phyloP scores from a whole-genome alignment of 2,797 vertebrate genomes.

The Notolabrus celidotus region DNA sequence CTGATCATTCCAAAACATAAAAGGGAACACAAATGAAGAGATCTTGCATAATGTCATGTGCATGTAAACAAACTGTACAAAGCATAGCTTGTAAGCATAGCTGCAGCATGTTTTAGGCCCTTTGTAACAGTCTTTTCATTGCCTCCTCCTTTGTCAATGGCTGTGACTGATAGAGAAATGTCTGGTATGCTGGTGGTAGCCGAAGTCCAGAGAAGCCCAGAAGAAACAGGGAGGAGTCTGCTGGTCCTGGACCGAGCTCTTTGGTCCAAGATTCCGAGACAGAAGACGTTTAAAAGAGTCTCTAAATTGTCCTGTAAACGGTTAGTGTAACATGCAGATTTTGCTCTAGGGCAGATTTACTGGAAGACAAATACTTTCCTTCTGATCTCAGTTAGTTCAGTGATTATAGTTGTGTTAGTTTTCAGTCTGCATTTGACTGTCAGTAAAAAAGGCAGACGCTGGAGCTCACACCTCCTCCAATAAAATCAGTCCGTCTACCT shows the following conservation, averaged over 20 bases:
- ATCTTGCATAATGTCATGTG: conserved; percentile 75
- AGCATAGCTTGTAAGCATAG: conserved; percentile 67
- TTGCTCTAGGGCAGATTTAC: conserved; percentile 35
- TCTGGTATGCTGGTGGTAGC: conserved; percentile 80
- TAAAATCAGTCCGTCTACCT: conserved; percentile 29
- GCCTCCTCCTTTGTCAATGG: conserved; percentile 59
- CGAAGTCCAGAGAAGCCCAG: conserved; percentile 54
- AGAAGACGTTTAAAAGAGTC: conserved; percentile 39
- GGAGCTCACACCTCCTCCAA: conserved; percentile 15
- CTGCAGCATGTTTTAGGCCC: conserved; percentile 78
- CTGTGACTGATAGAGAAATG: conserved; percentile 68
- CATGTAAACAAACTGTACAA: conserved; percentile 75
- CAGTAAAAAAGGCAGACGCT: conserved; percentile 26
- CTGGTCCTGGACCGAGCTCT: conserved; percentile 61
- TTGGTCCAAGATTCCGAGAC: conserved; percentile 71
- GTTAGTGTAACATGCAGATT: conserved; percentile 63
- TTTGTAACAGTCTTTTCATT: conserved; percentile 74
- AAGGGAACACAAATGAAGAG: conserved; percentile 24
- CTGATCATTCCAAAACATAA: conserved; percentile 29
- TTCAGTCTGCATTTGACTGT: conserved; percentile 19
- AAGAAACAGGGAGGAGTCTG: conserved; percentile 49
- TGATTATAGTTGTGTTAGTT: conserved; percentile 4
- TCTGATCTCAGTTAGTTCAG: conserved; percentile 9
- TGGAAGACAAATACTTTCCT: conserved; percentile 2
- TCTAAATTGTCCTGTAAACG: conserved; percentile 74